Percentiles rank a stretch among this genome's conserved stretches.
Evolutionary conservation across 2,888 invertebrate genomes (phyloP).

Genomic region (Orgyia antiqua): DNA sequence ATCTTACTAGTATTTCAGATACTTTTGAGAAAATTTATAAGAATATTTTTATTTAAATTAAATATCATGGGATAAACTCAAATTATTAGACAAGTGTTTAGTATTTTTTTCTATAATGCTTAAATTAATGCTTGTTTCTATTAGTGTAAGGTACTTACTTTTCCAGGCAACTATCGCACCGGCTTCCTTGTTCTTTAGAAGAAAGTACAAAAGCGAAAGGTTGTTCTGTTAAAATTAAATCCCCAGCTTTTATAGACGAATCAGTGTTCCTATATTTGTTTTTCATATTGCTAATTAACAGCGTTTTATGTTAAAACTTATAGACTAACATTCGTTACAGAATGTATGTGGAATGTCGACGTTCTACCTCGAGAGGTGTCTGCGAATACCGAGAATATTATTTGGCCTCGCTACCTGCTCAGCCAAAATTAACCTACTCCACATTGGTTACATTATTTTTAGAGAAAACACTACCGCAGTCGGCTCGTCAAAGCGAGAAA

Average conservation of each 20-base stretch:
- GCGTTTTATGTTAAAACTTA: no score
- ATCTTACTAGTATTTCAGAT: no score
- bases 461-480: slow-evolving; percentile 49
- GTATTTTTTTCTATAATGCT: no score
- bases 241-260: slow-evolving; percentile 78
- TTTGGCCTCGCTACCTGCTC: slow-evolving; percentile 57
- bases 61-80: no score
- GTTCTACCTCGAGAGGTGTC: slow-evolving; percentile 31
- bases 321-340: slow-evolving; percentile 24
- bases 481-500: slow-evolving; percentile 46
- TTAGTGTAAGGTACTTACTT: slow-evolving; percentile 72
- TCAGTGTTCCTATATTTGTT: slow-evolving; percentile 58
- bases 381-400: slow-evolving; percentile 51
- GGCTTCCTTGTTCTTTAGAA: slow-evolving; percentile 81
- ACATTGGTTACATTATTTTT: slow-evolving; percentile 68
- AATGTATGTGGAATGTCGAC: slow-evolving; percentile 49
- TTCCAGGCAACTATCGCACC: slow-evolving; percentile 87
- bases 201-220: slow-evolving; percentile 87
- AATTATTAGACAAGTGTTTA: no score
- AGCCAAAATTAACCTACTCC: slow-evolving; percentile 56
- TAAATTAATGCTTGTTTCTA: no score
- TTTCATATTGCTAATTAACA: slow-evolving; percentile 56
- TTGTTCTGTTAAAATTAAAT: slow-evolving; percentile 82
- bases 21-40: no score
- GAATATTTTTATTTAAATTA: no score